Evolutionary conservation across 2,797 vertebrate species (phyloP).

Genomic region (Eospalax fontanierii): DNA sequence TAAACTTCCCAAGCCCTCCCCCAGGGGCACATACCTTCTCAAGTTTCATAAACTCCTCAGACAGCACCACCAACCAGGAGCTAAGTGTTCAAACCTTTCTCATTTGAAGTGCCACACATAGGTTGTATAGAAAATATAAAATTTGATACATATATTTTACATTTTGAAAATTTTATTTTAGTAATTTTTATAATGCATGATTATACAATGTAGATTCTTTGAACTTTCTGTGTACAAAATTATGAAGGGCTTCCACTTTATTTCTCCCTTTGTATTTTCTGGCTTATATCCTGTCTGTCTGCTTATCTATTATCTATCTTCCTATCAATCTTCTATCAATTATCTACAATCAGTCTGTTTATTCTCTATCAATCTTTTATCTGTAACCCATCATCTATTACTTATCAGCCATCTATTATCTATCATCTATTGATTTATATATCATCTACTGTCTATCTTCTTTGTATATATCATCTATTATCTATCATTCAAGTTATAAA

Average conservation of each 20-base stretch:
- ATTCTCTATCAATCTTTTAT: neutral
- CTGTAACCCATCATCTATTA: neutral
- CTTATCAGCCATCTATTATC: neutral
- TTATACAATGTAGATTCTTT: neutral
- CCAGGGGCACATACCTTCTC: no score
- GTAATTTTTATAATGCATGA: slow-evolving; percentile 24
- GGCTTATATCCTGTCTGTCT: neutral
- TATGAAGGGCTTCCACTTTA: neutral
- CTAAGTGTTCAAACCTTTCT: no score
- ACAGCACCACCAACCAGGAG: no score
- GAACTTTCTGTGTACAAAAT: slow-evolving; percentile 31
- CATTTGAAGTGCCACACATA: neutral
- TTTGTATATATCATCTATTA: neutral
- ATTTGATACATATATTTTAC: neutral
- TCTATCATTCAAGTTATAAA: neutral
- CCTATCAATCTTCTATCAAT: neutral
- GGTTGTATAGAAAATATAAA: neutral
- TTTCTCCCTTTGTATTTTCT: neutral
- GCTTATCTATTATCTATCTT: neutral
- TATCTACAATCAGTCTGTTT: neutral
- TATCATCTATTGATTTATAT: neutral
- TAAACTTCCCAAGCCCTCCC: no score
- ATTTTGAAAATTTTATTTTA: slow-evolving; percentile 1
- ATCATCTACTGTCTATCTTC: neutral
- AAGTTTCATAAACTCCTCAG: no score